Conservation (phyloP, 2,888 invertebrate genomes). For the Eupithecia subfuscata region DNA sequence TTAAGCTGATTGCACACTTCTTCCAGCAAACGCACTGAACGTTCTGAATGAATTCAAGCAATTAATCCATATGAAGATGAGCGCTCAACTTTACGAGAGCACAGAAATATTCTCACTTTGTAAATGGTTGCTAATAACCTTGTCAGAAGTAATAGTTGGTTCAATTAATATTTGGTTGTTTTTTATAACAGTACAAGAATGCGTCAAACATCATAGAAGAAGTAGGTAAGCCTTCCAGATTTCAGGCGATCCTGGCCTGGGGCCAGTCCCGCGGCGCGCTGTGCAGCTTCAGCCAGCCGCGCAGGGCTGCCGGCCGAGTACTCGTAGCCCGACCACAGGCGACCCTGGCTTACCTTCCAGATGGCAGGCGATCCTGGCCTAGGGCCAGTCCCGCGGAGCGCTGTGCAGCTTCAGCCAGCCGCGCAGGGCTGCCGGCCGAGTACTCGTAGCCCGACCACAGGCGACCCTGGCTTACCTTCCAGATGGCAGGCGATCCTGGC, state of each 20-base stretch:
- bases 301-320: not conserved
- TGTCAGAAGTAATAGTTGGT: too few relatives aligned
- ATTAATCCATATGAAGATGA: too few relatives aligned
- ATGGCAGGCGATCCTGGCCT: not conserved
- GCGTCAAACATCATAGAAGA: too few relatives aligned
- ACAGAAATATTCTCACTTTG: too few relatives aligned
- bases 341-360: not conserved
- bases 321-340: not conserved
- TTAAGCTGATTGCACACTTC: too few relatives aligned
- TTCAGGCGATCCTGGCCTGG: not conserved
- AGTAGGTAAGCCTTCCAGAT: too few relatives aligned
- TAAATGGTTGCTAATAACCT: too few relatives aligned
- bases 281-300: constrained; percentile 5
- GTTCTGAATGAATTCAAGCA: too few relatives aligned
- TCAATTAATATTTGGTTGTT: too few relatives aligned
- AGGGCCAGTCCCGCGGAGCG: not conserved
- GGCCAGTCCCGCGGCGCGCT: not conserved
- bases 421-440: not conserved
- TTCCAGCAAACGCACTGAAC: too few relatives aligned
- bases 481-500: not conserved
- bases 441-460: not conserved
- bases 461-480: not conserved
- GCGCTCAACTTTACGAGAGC: too few relatives aligned
- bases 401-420: constrained; percentile 4
- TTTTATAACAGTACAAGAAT: too few relatives aligned